A percentile compares a stretch with the other conserved stretches of the same genome.
Evolutionary conservation across 2,888 invertebrate species (phyloP).

Genomic region (Phalera bucephala): DNA sequence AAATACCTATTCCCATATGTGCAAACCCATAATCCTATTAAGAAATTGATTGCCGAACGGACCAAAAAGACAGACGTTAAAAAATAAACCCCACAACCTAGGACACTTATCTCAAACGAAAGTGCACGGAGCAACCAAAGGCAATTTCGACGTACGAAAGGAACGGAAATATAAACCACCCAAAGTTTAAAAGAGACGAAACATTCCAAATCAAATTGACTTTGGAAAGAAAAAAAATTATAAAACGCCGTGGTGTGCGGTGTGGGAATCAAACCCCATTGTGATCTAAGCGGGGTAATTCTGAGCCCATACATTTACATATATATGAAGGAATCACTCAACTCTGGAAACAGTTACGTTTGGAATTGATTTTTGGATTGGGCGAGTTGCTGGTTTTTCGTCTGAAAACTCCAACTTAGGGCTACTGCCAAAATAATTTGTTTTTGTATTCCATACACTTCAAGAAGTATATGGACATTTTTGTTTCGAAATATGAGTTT

Average conservation of each 20-base stretch:
- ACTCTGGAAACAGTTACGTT: slow-evolving; percentile 13
- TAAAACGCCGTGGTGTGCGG: slow-evolving; percentile 31
- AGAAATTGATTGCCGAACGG: too few relatives aligned
- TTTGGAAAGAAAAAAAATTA: slow-evolving; percentile 30
- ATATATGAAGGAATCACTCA: slow-evolving; percentile 61
- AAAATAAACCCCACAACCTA: slow-evolving; percentile 18
- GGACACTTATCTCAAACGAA: slow-evolving; percentile 22
- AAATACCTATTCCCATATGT: too few relatives aligned
- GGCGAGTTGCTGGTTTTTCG: too few relatives aligned
- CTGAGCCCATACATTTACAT: slow-evolving; percentile 60
- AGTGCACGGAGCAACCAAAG: slow-evolving; percentile 16
- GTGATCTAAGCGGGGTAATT: slow-evolving; percentile 50
- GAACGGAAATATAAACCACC: slow-evolving; percentile 5
- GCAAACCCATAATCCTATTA: too few relatives aligned
- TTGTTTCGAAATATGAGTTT: too few relatives aligned
- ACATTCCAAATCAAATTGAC: slow-evolving; percentile 35
- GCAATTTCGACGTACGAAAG: slow-evolving; percentile 8
- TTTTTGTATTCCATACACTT: too few relatives aligned
- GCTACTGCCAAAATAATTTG: too few relatives aligned
- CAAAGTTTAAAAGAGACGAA: slow-evolving; percentile 23
- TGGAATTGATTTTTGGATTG: slow-evolving; percentile 34
- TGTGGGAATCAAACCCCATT: slow-evolving; percentile 56
- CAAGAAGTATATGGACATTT: too few relatives aligned
- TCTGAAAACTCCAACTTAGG: too few relatives aligned
- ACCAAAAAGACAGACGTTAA: background rate